phyloP scores from a whole-genome alignment of 1,140 invertebrate genomes.

The Reticulitermes speratus region DNA sequence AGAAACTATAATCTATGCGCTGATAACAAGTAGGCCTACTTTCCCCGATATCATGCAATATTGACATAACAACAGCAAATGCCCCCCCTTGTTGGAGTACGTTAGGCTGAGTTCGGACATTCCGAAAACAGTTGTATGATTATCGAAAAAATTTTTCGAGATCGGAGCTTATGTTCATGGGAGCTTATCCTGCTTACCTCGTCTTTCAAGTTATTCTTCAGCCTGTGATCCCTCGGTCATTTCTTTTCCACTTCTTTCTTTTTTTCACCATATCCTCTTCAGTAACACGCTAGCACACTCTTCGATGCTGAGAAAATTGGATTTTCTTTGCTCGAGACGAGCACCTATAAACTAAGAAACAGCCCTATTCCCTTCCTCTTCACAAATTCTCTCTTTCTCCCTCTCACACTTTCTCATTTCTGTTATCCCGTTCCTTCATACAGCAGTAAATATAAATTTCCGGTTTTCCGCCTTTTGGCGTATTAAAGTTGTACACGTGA shows the following conservation, averaged over 20 bases:
- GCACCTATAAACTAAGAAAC: slow-evolving; percentile 2
- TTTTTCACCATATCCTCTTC: not conserved
- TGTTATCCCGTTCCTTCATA: not conserved
- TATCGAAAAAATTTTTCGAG: not conserved
- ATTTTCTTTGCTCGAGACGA: not conserved
- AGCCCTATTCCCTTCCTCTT: not conserved
- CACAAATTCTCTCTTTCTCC: not conserved
- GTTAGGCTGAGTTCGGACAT: too few relatives aligned
- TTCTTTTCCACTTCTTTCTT: not conserved
- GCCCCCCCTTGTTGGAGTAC: too few relatives aligned
- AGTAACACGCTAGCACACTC: not conserved
- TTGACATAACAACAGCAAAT: too few relatives aligned
- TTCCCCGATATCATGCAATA: too few relatives aligned
- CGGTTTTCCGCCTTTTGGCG: not conserved
- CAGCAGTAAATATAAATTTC: not conserved
- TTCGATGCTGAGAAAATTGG: slow-evolving; percentile 13
- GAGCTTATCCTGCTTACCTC: not conserved
- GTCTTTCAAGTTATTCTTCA: not conserved
- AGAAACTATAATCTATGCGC: too few relatives aligned
- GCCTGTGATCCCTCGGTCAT: not conserved
- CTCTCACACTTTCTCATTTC: not conserved
- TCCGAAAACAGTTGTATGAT: not conserved
- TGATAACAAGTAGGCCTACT: too few relatives aligned
- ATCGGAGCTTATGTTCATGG: not conserved
- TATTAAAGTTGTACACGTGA: not conserved